A percentile compares a stretch with the other conserved stretches of the same genome.
These are phyloP conservation scores for Panulirus ornatus DNA, from an alignment of 1,140 invertebrate species.

Conservation along the genomic window DNA sequence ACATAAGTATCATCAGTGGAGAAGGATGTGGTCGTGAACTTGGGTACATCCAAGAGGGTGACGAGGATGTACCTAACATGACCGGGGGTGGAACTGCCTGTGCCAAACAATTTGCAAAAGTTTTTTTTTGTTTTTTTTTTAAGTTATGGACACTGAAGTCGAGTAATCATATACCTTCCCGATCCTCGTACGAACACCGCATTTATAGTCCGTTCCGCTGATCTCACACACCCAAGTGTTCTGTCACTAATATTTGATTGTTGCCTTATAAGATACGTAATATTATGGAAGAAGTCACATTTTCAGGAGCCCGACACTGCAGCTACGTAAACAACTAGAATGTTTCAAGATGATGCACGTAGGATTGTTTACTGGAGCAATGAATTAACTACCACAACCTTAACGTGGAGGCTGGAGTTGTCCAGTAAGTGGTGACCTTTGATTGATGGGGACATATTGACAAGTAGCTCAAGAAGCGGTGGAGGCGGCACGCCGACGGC, in stretches of 20 bases:
- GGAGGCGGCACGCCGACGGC: slow-evolving; percentile 50
- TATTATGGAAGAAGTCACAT: not conserved
- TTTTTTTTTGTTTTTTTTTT: too few relatives aligned
- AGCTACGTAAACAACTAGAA: not conserved
- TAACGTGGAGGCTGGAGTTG: not conserved
- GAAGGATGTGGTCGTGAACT: too few relatives aligned
- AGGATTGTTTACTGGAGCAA: not conserved
- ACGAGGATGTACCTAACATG: too few relatives aligned
- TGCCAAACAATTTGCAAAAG: too few relatives aligned
- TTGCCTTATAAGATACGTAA: not conserved
- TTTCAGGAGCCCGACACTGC: not conserved
- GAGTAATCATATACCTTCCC: too few relatives aligned
- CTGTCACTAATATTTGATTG: not conserved
- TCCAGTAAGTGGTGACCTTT: not conserved
- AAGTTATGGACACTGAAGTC: too few relatives aligned
- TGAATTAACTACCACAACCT: not conserved
- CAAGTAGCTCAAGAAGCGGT: slow-evolving; percentile 34
- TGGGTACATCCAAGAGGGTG: too few relatives aligned
- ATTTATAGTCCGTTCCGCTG: not conserved
- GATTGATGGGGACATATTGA: not conserved
- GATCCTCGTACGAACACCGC: not conserved
- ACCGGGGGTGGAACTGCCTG: too few relatives aligned
- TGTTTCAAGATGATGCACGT: not conserved
- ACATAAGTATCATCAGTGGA: too few relatives aligned
- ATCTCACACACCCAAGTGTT: not conserved